A percentile compares a stretch with the other conserved stretches of the same genome.
phyloP scores from a whole-genome alignment of 2,888 invertebrate genomes.

The Andrena trimmerana region DNA sequence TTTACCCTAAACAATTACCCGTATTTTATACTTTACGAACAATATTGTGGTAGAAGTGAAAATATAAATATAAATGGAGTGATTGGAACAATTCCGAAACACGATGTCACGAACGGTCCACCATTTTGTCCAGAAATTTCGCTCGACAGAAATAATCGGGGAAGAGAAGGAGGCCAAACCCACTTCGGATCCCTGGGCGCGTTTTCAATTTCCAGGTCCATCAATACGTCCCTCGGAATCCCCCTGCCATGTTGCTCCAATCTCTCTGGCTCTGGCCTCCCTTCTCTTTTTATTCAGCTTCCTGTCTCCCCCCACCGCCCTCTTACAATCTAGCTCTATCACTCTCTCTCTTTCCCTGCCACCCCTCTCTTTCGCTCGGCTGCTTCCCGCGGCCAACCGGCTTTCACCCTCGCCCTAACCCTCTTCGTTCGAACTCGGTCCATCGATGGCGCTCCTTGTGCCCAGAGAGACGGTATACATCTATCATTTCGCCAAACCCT shows the following conservation, averaged over 20 bases:
- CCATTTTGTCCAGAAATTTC: conserved; percentile 76
- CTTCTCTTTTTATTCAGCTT: conserved; percentile 50
- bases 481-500: conserved; percentile 72
- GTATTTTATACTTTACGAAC: too few relatives aligned
- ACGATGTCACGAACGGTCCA: conserved; percentile 47
- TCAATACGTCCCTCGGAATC: conserved; percentile 79
- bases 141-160: conserved; percentile 76
- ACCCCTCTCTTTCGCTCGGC: conserved; percentile 24
- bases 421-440: conserved; percentile 57
- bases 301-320: conserved; percentile 16
- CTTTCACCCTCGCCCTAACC: conserved; percentile 49
- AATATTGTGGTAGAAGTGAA: too few relatives aligned
- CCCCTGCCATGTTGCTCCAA: conserved; percentile 74
- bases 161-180: conserved; percentile 73
- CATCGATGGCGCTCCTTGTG: conserved; percentile 69
- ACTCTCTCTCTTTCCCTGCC: conserved; percentile 23
- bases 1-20: too few relatives aligned
- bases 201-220: conserved; percentile 84
- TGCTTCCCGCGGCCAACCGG: conserved; percentile 61
- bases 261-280: conserved; percentile 66
- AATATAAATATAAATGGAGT: neutral
- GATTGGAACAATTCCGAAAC: neutral
- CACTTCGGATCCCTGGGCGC: conserved; percentile 77
- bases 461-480: conserved; percentile 73
- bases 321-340: too few relatives aligned